A percentile compares a stretch with the other conserved stretches of the same genome.
phyloP scores from a whole-genome alignment of 1,140 invertebrate genomes.

The Eulimnadia texana region DNA sequence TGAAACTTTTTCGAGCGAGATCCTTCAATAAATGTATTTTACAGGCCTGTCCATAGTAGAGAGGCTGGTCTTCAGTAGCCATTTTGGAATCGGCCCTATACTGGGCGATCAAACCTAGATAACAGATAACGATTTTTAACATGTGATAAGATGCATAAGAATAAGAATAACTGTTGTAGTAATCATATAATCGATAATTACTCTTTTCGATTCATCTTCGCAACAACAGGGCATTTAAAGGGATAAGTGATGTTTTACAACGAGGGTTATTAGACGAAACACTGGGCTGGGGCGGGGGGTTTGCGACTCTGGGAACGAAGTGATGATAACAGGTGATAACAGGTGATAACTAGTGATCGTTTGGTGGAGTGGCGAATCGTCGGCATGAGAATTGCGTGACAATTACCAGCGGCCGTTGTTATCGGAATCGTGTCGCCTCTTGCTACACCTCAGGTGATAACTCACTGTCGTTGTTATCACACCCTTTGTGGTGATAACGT shows the following conservation, averaged over 20 bases:
- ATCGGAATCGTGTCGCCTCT: background rate
- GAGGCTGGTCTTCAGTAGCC: too few relatives aligned
- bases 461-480: background rate
- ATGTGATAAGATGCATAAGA: too few relatives aligned
- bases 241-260: background rate
- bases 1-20: too few relatives aligned
- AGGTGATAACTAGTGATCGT: background rate
- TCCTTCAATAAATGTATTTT: too few relatives aligned
- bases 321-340: too few relatives aligned
- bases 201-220: background rate
- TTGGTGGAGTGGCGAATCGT: background rate
- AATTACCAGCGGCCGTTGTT: background rate
- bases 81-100: too few relatives aligned
- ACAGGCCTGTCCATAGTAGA: too few relatives aligned
- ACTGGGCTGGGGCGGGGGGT: too few relatives aligned
- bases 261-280: background rate
- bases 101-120: too few relatives aligned
- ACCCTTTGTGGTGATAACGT: background rate
- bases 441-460: background rate
- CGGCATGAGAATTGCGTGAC: background rate
- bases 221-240: background rate
- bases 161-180: too few relatives aligned
- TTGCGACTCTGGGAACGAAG: too few relatives aligned
- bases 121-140: too few relatives aligned
- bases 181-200: background rate